Conservation (phyloP, 2,113 vertebrate species). For the Microtus richardsoni region DNA sequence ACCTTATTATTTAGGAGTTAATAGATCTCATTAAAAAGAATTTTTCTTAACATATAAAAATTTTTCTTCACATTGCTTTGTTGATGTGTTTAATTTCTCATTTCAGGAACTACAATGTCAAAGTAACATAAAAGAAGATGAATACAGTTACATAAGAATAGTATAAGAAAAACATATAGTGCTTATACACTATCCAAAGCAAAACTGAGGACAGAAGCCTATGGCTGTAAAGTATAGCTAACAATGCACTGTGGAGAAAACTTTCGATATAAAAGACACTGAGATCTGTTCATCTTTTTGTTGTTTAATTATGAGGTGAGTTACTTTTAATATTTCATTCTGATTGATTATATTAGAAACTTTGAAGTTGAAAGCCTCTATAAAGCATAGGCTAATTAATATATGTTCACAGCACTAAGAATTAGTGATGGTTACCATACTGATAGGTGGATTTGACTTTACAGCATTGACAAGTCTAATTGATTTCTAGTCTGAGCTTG, state of each 20-base stretch:
- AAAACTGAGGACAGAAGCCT: background rate
- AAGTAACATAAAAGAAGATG: background rate
- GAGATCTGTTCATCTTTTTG: background rate
- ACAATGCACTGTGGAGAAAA: fast-evolving
- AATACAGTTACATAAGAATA: background rate
- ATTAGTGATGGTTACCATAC: background rate
- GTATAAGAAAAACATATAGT: background rate
- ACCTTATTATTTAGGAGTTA: background rate
- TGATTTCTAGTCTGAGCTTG: background rate
- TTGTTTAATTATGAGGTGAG: background rate
- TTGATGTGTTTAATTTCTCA: background rate
- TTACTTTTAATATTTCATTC: background rate
- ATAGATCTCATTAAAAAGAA: background rate
- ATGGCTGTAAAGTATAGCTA: background rate
- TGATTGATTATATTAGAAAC: background rate
- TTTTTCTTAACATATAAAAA: background rate
- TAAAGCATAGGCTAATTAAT: background rate
- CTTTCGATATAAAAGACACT: background rate
- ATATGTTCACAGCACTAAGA: background rate
- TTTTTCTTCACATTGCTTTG: background rate
- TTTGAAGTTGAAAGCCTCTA: background rate
- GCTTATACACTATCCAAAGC: background rate
- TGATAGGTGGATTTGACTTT: background rate
- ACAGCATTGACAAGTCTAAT: background rate
- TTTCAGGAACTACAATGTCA: background rate